A percentile compares a stretch with the other conserved stretches of the same genome.
Conservation (phyloP, 2,113 vertebrate species). For the Porphyrio hochstetteri region DNA sequence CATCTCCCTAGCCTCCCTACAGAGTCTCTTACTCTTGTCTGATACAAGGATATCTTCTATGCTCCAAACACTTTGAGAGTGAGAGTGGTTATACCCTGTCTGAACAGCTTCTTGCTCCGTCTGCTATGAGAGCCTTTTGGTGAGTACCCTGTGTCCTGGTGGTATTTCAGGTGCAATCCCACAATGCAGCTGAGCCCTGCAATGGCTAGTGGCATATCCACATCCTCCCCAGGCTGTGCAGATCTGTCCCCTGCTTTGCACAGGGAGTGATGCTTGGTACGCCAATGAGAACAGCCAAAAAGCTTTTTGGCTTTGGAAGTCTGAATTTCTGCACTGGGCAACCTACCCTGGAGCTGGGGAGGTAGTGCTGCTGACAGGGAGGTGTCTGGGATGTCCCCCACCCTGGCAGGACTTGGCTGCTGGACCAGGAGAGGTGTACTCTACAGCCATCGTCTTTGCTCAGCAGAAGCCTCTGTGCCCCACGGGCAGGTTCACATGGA, state of each 20-base stretch:
- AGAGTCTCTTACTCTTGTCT: not conserved
- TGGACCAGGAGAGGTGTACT: not conserved
- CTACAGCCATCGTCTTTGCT: not conserved
- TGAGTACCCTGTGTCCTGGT: not conserved
- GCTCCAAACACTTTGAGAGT: not conserved
- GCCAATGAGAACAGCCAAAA: not conserved
- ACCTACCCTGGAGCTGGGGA: not conserved
- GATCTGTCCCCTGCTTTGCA: not conserved
- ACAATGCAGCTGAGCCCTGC: accelerated
- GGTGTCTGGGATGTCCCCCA: not conserved
- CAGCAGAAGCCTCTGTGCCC: not conserved
- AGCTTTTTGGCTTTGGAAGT: not conserved
- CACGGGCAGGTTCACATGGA: not conserved
- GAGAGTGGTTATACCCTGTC: not conserved
- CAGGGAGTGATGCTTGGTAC: accelerated
- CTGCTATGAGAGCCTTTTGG: not conserved
- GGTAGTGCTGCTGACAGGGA: not conserved
- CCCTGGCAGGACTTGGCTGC: not conserved
- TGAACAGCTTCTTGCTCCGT: not conserved
- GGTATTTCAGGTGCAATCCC: not conserved
- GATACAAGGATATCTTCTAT: not conserved
- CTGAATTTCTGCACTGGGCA: not conserved
- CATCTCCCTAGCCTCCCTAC: not conserved
- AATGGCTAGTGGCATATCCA: not conserved
- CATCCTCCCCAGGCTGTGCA: not conserved